Evolutionary conservation across 2,888 invertebrate species (phyloP).

Genomic region (Drosophila eohydei): DNA sequence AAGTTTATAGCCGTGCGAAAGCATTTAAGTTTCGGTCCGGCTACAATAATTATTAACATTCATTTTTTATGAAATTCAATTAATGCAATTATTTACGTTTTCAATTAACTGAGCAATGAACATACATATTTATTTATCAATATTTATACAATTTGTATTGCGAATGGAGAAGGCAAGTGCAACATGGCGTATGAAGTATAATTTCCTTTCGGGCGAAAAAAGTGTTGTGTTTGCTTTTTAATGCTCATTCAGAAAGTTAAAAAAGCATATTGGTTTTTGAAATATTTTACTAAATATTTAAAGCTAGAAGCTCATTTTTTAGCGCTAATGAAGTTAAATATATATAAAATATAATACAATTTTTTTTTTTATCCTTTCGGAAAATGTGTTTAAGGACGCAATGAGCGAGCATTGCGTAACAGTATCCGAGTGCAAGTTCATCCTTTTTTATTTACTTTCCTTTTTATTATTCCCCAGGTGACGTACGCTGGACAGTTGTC

Average conservation of each 20-base stretch:
- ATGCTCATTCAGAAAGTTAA: not conserved
- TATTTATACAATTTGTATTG: slow-evolving; percentile 53
- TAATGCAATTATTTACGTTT: slow-evolving; percentile 67
- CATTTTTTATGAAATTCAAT: slow-evolving; percentile 52
- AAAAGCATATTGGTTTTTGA: not conserved
- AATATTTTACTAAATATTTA: too few species aligned
- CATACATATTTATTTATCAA: slow-evolving; percentile 51
- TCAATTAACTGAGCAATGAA: slow-evolving; percentile 69
- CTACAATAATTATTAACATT: slow-evolving; percentile 7
- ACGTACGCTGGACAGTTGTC: slow-evolving; percentile 85
- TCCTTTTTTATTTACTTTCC: slow-evolving; percentile 10
- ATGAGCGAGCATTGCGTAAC: not conserved
- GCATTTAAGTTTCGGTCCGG: slow-evolving; percentile 1
- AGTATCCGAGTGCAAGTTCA: not conserved
- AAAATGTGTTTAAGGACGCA: not conserved
- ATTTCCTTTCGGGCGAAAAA: slow-evolving; percentile 45
- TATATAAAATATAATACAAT: too few species aligned
- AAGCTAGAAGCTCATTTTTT: too few species aligned
- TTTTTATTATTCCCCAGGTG: slow-evolving; percentile 70
- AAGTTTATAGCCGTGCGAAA: not conserved
- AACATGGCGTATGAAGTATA: slow-evolving; percentile 55
- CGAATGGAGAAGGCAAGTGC: slow-evolving; percentile 22
- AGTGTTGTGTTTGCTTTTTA: not conserved
- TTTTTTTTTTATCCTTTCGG: too few species aligned
- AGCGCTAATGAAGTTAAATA: too few species aligned